A percentile compares a stretch with the other conserved stretches of the same genome.
Evolutionary conservation across 2,113 vertebrate genomes (phyloP).

Genomic region (Podarcis raffonei): DNA sequence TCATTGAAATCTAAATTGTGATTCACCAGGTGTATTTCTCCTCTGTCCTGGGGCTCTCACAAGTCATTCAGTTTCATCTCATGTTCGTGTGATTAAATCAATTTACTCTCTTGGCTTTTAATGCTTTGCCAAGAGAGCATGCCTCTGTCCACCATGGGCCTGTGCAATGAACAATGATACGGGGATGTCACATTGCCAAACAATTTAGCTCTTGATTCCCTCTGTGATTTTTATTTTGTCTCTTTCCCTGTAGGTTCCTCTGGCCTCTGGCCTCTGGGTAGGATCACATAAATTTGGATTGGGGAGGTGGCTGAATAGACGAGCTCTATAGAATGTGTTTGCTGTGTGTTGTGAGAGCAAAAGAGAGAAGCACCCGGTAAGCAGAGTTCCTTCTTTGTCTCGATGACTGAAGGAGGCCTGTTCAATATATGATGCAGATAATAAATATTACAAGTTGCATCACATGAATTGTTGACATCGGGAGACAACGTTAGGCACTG

Average conservation of each 20-base stretch:
- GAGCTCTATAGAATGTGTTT: background rate
- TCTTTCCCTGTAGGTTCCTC: background rate
- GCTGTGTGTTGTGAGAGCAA: background rate
- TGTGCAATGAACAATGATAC: conserved; percentile 1
- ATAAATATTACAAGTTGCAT: background rate
- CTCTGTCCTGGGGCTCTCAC: background rate
- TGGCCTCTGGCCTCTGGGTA: background rate
- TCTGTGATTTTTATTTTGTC: background rate
- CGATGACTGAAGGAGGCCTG: background rate
- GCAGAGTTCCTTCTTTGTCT: background rate
- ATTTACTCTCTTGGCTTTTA: conserved; percentile 25
- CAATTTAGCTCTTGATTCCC: background rate
- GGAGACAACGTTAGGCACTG: background rate
- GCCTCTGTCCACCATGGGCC: conserved; percentile 3
- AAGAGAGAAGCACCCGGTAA: background rate
- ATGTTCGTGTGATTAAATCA: conserved; percentile 31
- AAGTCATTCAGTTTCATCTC: conserved; percentile 22
- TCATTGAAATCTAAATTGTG: background rate
- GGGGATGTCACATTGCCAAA: background rate
- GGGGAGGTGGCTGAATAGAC: background rate
- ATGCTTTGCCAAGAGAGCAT: conserved; percentile 11
- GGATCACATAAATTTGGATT: background rate
- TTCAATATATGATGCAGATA: background rate
- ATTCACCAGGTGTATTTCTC: conserved; percentile 5
- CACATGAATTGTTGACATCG: background rate